A percentile compares a stretch with the other conserved stretches of the same genome.
phyloP scores from a whole-genome alignment of 2,888 invertebrate species.

The Diaperis boleti region DNA sequence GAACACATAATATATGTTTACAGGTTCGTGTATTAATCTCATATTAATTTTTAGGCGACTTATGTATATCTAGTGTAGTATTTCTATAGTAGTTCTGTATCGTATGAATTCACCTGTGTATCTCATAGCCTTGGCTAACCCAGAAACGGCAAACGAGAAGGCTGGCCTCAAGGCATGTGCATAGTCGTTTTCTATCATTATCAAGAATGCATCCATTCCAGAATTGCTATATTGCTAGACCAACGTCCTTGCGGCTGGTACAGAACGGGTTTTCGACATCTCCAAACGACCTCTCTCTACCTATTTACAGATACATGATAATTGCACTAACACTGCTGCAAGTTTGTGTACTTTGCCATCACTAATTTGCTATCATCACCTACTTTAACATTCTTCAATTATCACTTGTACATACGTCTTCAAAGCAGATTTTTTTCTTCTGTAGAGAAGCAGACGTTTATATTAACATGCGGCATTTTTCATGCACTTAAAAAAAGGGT shows the following conservation, averaged over 20 bases:
- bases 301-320: conserved; percentile 43
- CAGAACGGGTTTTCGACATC: conserved; percentile 46
- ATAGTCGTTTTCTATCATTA: conserved; percentile 39
- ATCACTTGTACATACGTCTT: conserved; percentile 11
- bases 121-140: conserved; percentile 48
- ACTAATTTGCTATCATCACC: conserved; percentile 31
- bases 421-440: too few species aligned
- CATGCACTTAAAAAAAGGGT: neutral
- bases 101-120: conserved; percentile 36
- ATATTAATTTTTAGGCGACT: too few species aligned
- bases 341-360: conserved; percentile 11
- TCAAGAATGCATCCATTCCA: conserved; percentile 47
- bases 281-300: conserved; percentile 42
- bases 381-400: conserved; percentile 20
- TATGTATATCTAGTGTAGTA: too few species aligned
- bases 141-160: conserved; percentile 48
- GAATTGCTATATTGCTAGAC: conserved; percentile 41
- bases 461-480: conserved; percentile 10
- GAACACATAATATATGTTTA: too few species aligned
- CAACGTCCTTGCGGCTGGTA: conserved; percentile 51
- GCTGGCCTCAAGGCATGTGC: conserved; percentile 48
- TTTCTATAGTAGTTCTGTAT: too few species aligned
- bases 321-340: conserved; percentile 43
- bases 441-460: neutral
- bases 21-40: too few species aligned